These are phyloP conservation scores for Cheiracanthium punctorium DNA, from an alignment of 2,888 invertebrate species.

Conservation along the genomic window DNA sequence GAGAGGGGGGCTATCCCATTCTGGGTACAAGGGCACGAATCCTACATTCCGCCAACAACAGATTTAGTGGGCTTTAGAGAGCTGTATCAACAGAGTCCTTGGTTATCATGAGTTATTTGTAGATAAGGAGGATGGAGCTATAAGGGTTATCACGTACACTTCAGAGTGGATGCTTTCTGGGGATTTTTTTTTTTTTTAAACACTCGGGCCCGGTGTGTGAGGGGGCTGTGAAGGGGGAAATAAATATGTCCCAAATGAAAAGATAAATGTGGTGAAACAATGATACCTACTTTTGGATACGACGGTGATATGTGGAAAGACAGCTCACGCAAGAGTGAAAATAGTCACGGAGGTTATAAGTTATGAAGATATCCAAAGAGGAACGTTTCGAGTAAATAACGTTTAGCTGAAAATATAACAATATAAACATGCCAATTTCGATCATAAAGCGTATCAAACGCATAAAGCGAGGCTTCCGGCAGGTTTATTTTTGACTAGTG, in stretches of 20 bases:
- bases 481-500: too few relatives aligned
- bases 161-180: background rate
- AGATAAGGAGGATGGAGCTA: constrained; percentile 27
- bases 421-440: too few relatives aligned
- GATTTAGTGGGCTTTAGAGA: constrained; percentile 53
- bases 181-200: background rate
- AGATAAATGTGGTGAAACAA: background rate
- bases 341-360: too few relatives aligned
- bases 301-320: background rate
- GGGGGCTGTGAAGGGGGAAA: background rate
- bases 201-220: background rate
- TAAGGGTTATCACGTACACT: constrained; percentile 37
- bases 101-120: constrained; percentile 50
- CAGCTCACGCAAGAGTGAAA: too few relatives aligned
- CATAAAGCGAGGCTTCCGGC: too few relatives aligned
- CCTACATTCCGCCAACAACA: constrained; percentile 64
- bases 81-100: constrained; percentile 54
- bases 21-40: background rate
- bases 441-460: too few relatives aligned
- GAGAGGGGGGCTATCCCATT: background rate
- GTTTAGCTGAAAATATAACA: too few relatives aligned
- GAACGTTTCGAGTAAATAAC: too few relatives aligned
- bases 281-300: background rate
- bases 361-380: too few relatives aligned
- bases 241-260: background rate